Conservation (phyloP, 1,140 invertebrate species). For the Trichonephila inaurata region DNA sequence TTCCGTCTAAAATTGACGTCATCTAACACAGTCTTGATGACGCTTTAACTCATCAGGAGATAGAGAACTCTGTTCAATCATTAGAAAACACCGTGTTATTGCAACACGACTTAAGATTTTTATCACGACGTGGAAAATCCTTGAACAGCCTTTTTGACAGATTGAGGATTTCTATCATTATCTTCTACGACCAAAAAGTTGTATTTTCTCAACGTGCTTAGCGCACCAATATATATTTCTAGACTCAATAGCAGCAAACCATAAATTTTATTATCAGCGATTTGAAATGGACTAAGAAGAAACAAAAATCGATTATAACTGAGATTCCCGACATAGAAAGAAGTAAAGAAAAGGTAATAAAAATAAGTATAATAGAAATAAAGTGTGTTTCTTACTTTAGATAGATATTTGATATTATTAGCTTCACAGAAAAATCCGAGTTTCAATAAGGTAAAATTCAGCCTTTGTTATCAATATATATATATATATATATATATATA, state of each 20-base stretch:
- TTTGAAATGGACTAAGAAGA: background rate
- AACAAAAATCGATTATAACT: background rate
- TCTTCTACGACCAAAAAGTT: background rate
- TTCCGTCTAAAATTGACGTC: too few relatives aligned
- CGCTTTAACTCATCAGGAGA: too few relatives aligned
- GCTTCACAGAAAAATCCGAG: too few relatives aligned
- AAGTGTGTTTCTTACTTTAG: background rate
- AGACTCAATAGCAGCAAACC: background rate
- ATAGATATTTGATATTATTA: too few relatives aligned
- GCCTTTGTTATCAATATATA: too few relatives aligned
- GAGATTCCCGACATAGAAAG: background rate
- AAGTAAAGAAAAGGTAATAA: background rate
- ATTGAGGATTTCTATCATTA: constrained; percentile 1
- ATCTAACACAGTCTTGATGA: too few relatives aligned
- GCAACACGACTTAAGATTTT: background rate
- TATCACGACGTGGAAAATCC: background rate
- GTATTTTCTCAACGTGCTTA: background rate
- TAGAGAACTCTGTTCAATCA: too few relatives aligned
- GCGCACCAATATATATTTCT: background rate
- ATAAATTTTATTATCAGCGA: constrained; percentile 9
- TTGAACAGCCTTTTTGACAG: background rate
- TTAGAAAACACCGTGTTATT: too few relatives aligned
- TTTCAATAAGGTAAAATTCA: too few relatives aligned
- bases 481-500: too few relatives aligned
- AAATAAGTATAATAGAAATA: background rate